phyloP scores from a whole-genome alignment of 2,797 vertebrate species.

The Nannoperca obscura region DNA sequence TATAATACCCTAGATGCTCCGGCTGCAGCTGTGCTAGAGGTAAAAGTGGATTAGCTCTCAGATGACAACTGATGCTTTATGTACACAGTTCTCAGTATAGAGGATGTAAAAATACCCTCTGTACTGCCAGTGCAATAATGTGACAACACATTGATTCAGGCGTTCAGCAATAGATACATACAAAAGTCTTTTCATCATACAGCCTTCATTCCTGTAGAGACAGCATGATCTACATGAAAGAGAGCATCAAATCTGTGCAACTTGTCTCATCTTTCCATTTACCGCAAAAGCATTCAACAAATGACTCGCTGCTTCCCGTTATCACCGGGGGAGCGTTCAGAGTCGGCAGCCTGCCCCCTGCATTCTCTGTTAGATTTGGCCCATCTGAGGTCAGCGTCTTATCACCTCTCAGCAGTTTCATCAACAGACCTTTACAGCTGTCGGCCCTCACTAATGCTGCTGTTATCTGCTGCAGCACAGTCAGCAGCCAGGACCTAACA shows the following conservation, averaged over 20 bases:
- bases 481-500: constrained; percentile 30
- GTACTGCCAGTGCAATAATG: background rate
- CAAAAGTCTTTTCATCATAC: background rate
- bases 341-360: constrained; percentile 11
- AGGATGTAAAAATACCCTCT: constrained; percentile 7
- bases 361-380: constrained; percentile 18
- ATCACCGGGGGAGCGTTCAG: constrained; percentile 17
- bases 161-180: constrained; percentile 15
- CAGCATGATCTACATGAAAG: constrained; percentile 11
- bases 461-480: constrained; percentile 61
- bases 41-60: constrained; percentile 49
- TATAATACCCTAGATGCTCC: constrained; percentile 36
- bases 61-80: constrained; percentile 41
- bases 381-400: constrained; percentile 52
- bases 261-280: constrained; percentile 29
- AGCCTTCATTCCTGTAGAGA: background rate
- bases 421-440: constrained; percentile 47
- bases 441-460: constrained; percentile 48
- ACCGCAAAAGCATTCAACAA: constrained; percentile 14
- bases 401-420: constrained; percentile 60
- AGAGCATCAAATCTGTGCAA: constrained; percentile 11
- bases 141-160: constrained; percentile 7
- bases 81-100: constrained; percentile 23
- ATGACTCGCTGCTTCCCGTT: constrained; percentile 30
- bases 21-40: constrained; percentile 61